Conservation (phyloP, 2,113 vertebrate species). For the Crotalus viridis region DNA sequence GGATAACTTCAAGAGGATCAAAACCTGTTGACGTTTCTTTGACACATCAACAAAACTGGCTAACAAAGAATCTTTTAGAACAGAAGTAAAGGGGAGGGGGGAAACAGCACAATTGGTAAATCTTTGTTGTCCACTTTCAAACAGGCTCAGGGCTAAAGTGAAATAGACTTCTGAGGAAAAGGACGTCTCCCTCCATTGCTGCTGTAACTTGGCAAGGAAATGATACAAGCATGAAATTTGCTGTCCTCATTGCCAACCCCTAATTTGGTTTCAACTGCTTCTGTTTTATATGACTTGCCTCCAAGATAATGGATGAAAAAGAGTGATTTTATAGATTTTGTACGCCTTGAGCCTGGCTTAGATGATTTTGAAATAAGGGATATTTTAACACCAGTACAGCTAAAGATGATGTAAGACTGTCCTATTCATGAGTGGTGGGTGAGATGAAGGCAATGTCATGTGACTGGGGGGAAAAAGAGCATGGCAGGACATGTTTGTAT, state of each 20-base stretch:
- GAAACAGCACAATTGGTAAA: not conserved
- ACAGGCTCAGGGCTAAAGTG: not conserved
- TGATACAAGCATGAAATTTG: not conserved
- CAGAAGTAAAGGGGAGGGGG: not conserved
- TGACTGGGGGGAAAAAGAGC: not conserved
- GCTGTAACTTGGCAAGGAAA: not conserved
- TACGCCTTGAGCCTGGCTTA: not conserved
- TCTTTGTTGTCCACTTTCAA: not conserved
- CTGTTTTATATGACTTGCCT: not conserved
- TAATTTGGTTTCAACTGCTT: not conserved
- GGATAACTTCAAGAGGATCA: not conserved
- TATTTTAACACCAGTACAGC: not conserved
- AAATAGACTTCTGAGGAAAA: not conserved
- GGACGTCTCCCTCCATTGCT: not conserved
- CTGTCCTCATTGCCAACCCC: not conserved
- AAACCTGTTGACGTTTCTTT: not conserved
- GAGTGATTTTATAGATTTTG: not conserved
- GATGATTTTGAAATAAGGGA: not conserved
- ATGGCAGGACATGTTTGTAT: not conserved
- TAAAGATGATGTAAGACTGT: not conserved
- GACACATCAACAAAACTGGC: not conserved
- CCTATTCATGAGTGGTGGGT: not conserved
- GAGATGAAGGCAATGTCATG: not conserved
- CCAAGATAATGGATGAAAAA: not conserved
- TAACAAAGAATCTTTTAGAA: not conserved